Conservation (phyloP, 1,140 invertebrate genomes). For the Papilio aristodemus region DNA sequence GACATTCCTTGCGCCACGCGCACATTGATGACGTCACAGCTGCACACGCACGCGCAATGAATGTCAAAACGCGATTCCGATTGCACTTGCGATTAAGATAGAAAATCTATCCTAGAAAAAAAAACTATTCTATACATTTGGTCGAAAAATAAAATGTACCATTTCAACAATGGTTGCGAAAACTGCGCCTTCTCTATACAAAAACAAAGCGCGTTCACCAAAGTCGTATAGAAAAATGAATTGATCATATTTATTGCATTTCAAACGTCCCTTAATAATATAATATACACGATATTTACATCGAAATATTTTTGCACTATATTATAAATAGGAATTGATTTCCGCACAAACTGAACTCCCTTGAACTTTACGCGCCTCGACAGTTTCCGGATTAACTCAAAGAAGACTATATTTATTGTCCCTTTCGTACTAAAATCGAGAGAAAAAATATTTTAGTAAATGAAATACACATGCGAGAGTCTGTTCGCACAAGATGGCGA, state of each 20-base stretch:
- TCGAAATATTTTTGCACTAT: conserved; percentile 42
- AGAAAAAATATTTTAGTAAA: neutral
- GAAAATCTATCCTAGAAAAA: conserved; percentile 34
- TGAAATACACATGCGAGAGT: neutral
- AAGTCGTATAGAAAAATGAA: conserved; percentile 20
- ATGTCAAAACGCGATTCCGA: conserved; percentile 14
- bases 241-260: conserved; percentile 38
- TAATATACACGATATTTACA: conserved; percentile 65
- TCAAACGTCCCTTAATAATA: conserved; percentile 44
- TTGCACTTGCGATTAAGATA: conserved; percentile 29
- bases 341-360: neutral
- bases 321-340: conserved; percentile 45
- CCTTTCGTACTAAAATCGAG: neutral
- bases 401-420: neutral
- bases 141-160: conserved; percentile 46
- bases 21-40: neutral
- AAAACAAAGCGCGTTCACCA: conserved; percentile 11
- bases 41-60: neutral
- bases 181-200: neutral
- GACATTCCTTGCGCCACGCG: neutral
- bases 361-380: neutral
- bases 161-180: conserved; percentile 35
- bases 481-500: neutral
- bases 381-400: neutral
- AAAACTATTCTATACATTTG: conserved; percentile 57